Base-by-base conservation (phyloP, 2,113 vertebrate species). In the Tylochromis polylepis region DNA sequence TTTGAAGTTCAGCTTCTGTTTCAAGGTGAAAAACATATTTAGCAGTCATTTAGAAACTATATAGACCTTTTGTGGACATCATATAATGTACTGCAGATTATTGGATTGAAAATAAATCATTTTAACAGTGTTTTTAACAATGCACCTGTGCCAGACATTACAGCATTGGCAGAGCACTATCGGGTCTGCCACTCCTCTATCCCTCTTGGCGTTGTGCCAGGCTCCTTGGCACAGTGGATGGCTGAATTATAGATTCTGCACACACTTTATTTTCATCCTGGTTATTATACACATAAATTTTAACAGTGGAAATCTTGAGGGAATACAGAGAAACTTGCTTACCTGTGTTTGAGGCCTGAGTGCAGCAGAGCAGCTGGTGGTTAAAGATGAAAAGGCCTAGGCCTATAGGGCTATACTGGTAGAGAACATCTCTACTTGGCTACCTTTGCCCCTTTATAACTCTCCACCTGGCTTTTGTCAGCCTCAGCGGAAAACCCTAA, bases 111-210 rank as follows among this genome's bases (percentile, higher is more conserved):
- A 89, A 94, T 95, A 82, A 95, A 94, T 95, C 93, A 94, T 91
- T 92, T 93, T 94, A 93, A 94, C 85, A 67, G 93, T 91, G 89
- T 89, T 88, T 94, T 94, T 94, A 94, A 95, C 93, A 94, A 95
- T 92, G 88, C 87, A 90, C 91, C 89, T 92, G 92, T 92, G 91
- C 91, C 93, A 94, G 93, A 83, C 91, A 89, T 95, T 93, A 88
- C 85, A 90, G 53, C 87, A 85, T 91, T 95, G 93, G 92, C 93
- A 86, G 83, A 83, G 81, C 3, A n/a, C 90, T 83, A 43, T 88
- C 88, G 82, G 84, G 87, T 85, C 82, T 2, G 43, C 86, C 87
- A 53, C 91, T 87, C 85, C 88, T 91, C 87, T 91, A 87, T 94
- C 84, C 86, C 70, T 82, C 87, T 88, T 92, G 94, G 94, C 89